These are phyloP conservation scores for Dynastes maya DNA, from an alignment of 2,888 invertebrate genomes.

Conservation along the genomic window DNA sequence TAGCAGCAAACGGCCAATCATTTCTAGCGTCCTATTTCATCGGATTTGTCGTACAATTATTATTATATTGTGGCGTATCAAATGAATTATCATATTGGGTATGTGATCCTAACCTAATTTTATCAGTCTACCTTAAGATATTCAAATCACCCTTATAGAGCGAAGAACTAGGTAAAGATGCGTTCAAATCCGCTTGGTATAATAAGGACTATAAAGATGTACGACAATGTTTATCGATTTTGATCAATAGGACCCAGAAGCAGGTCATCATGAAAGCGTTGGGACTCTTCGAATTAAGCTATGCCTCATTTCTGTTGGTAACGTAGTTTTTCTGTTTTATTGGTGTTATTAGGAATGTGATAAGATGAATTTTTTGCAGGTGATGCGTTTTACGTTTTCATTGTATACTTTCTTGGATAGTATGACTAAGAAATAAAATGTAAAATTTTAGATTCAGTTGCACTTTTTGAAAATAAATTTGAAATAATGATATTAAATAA, in stretches of 20 bases:
- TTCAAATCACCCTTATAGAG: conserved; percentile 48
- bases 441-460: background rate
- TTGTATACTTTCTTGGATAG: conserved; percentile 42
- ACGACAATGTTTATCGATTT: conserved; percentile 51
- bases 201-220: conserved; percentile 35
- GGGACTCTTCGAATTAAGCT: conserved; percentile 54
- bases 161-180: conserved; percentile 37
- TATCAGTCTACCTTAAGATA: background rate
- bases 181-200: conserved; percentile 51
- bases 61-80: conserved; percentile 54
- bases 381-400: conserved; percentile 39
- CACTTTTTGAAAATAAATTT: too few relatives aligned
- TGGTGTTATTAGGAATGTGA: background rate
- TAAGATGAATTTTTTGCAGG: conserved; percentile 30
- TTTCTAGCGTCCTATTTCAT: too few relatives aligned
- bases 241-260: conserved; percentile 51
- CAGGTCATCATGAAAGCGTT: conserved; percentile 51
- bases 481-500: too few relatives aligned
- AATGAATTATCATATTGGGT: conserved; percentile 56
- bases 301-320: conserved; percentile 54
- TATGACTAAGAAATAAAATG: conserved; percentile 2
- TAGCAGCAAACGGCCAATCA: background rate
- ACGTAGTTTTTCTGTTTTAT: background rate
- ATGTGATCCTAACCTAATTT: background rate
- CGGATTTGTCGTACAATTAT: conserved; percentile 51